phyloP scores from a whole-genome alignment of 2,888 invertebrate genomes.

The Drepana falcataria region DNA sequence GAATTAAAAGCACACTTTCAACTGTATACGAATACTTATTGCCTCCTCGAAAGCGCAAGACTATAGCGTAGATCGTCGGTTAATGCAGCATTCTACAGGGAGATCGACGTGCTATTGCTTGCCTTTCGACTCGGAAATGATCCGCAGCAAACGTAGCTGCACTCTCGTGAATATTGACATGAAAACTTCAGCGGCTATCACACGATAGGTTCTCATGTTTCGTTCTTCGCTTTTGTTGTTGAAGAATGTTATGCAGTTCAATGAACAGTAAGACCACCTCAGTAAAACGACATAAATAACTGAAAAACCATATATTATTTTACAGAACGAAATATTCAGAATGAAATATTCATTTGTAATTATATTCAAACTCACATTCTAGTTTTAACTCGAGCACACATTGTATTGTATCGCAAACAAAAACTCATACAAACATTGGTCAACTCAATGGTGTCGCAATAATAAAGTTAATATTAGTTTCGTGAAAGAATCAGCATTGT shows the following conservation, averaged over 20 bases:
- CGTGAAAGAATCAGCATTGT: slow-evolving; percentile 38
- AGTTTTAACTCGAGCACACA: slow-evolving; percentile 7
- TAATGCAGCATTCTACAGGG: slow-evolving; percentile 23
- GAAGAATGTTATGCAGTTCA: not conserved
- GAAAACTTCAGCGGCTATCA: not conserved
- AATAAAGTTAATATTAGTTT: slow-evolving; percentile 45
- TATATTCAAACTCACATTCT: slow-evolving; percentile 1
- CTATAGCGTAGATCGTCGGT: not conserved
- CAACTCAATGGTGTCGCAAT: slow-evolving; percentile 20
- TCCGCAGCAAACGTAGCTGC: slow-evolving; percentile 42
- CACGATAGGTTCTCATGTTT: not conserved
- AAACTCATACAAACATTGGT: slow-evolving; percentile 7
- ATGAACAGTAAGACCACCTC: slow-evolving; percentile 6
- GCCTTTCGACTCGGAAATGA: slow-evolving; percentile 66
- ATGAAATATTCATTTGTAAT: too few species aligned
- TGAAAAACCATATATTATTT: too few species aligned
- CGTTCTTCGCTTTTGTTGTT: not conserved
- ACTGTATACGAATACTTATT: not conserved
- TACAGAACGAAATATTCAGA: too few species aligned
- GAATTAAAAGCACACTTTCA: not conserved
- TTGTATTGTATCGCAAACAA: not conserved
- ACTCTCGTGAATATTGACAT: slow-evolving; percentile 1
- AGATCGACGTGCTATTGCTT: slow-evolving; percentile 64
- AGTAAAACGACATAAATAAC: not conserved
- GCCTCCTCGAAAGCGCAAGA: not conserved